Evolutionary conservation across 1,140 invertebrate genomes (phyloP).

Genomic region (Colletes latitarsis): DNA sequence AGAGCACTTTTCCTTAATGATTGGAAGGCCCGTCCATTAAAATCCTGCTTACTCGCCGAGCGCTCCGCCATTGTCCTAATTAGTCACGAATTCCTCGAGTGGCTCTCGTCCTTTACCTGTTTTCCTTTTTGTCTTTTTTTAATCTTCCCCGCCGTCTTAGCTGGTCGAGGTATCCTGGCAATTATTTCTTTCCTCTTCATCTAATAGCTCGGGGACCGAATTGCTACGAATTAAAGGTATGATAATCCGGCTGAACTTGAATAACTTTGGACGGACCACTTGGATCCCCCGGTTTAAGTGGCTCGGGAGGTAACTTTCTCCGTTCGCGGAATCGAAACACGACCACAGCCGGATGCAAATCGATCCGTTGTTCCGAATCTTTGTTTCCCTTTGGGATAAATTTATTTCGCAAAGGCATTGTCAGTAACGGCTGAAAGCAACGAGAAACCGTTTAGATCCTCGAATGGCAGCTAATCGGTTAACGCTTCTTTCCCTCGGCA

Average conservation of each 20-base stretch:
- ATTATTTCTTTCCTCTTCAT: constrained; percentile 44
- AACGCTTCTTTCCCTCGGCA: no score
- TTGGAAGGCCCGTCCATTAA: constrained; percentile 55
- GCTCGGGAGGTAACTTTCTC: background rate
- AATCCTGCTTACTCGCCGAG: constrained; percentile 62
- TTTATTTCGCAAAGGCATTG: no score
- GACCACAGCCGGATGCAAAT: background rate
- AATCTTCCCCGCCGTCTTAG: constrained; percentile 39
- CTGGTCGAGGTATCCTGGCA: constrained; percentile 9
- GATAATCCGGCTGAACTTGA: constrained; percentile 35
- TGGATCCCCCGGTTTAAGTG: background rate
- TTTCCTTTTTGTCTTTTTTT: background rate
- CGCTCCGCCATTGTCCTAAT: constrained; percentile 59
- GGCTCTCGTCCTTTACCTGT: constrained; percentile 24
- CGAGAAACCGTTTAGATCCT: no score
- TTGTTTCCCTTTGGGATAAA: no score
- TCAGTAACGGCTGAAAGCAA: no score
- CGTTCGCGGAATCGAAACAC: background rate
- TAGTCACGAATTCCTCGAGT: constrained; percentile 60
- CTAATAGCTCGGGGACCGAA: constrained; percentile 14
- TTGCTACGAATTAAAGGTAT: constrained; percentile 41
- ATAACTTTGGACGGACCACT: background rate
- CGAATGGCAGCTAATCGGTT: no score
- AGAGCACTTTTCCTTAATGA: constrained; percentile 55
- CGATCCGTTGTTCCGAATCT: background rate